phyloP scores from a whole-genome alignment of 2,888 invertebrate species.

The Eurois occulta region DNA sequence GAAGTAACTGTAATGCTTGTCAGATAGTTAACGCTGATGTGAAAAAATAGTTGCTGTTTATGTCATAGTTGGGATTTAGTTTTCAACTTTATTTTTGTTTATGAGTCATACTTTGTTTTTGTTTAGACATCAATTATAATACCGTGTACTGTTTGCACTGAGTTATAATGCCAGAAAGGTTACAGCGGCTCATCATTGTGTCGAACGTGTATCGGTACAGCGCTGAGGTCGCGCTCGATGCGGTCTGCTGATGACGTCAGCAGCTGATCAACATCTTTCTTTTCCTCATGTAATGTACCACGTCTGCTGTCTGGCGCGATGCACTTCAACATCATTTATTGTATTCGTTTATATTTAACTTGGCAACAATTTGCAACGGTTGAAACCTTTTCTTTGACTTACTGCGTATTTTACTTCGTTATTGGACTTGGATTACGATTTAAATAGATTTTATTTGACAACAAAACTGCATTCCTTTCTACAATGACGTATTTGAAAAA shows the following conservation, averaged over 20 bases:
- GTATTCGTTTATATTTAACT: background rate
- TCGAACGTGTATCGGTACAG: background rate
- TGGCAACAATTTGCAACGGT: too few species aligned
- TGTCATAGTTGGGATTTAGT: too few species aligned
- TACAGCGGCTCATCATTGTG: too few species aligned
- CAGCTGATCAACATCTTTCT: background rate
- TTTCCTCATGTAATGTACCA: background rate
- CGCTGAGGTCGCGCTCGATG: background rate
- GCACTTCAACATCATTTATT: background rate
- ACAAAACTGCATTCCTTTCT: background rate
- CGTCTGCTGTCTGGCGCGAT: background rate
- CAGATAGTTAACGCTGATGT: too few species aligned
- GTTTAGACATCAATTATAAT: background rate
- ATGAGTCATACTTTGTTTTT: background rate
- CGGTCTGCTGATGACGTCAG: slow-evolving; percentile 12
- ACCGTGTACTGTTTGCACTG: background rate
- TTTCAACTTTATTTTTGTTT: background rate
- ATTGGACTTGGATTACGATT: background rate
- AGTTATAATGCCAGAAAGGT: background rate
- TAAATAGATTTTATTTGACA: background rate
- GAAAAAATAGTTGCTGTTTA: too few species aligned
- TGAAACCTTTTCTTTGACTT: background rate
- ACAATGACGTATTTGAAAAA: background rate
- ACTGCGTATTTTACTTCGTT: background rate
- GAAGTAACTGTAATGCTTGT: too few species aligned